Conservation (phyloP, 2,797 vertebrate genomes). For the Gymnodraco acuticeps region DNA sequence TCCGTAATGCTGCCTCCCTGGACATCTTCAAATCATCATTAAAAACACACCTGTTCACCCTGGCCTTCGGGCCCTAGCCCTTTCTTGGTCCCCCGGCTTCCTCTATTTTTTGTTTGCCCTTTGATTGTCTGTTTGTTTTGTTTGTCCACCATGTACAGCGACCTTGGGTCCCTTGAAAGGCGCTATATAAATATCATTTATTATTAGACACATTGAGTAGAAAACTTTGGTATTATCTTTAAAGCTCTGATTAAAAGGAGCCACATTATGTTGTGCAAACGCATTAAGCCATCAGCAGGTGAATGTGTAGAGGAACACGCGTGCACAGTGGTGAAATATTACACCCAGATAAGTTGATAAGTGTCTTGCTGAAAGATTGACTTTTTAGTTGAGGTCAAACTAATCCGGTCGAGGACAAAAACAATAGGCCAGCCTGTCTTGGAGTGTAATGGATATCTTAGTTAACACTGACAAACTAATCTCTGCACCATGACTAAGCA, state of each 20-base stretch:
- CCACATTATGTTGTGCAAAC: not conserved
- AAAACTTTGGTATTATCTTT: not conserved
- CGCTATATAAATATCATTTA: no score
- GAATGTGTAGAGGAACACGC: not conserved
- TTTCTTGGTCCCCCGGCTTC: no score
- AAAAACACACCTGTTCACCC: no score
- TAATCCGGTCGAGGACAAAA: constrained; percentile 1
- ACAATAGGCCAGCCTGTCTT: not conserved
- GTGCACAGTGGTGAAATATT: constrained; percentile 5
- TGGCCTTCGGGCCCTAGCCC: no score
- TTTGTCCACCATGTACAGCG: no score
- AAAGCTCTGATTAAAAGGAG: not conserved
- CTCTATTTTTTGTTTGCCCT: no score
- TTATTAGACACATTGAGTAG: not conserved
- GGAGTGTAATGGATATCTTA: not conserved
- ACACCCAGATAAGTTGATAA: constrained; percentile 22
- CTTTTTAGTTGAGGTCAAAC: constrained; percentile 3
- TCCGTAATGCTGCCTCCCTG: no score
- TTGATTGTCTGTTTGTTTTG: no score
- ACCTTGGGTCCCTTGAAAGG: no score
- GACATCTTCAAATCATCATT: no score
- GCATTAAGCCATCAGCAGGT: not conserved
- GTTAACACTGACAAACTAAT: constrained; percentile 4
- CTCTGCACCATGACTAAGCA: constrained; percentile 14
- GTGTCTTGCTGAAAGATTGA: not conserved